Percentiles rank a stretch among this genome's conserved stretches.
These are phyloP conservation scores for Sipunculus nudus DNA, from an alignment of 2,888 invertebrate species.

Conservation along the genomic window DNA sequence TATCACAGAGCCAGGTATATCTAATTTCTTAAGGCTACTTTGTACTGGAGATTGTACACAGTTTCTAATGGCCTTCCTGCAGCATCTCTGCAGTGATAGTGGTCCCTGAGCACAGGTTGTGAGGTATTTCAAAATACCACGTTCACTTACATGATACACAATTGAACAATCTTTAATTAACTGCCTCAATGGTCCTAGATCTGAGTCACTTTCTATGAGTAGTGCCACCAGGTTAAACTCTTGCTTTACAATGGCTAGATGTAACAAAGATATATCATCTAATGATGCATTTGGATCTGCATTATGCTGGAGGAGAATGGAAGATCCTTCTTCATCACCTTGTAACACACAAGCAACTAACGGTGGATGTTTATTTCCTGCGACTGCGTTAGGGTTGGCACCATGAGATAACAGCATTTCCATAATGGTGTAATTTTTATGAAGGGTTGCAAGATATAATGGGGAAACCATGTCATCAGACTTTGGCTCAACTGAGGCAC, in stretches of 20 bases:
- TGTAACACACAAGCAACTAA: slow-evolving; percentile 23
- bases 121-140: slow-evolving; percentile 4
- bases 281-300: slow-evolving; percentile 10
- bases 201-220: slow-evolving; percentile 8
- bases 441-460: slow-evolving; percentile 22
- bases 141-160: slow-evolving; percentile 10
- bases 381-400: slow-evolving; percentile 32
- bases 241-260: slow-evolving; percentile 22
- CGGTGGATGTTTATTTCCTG: slow-evolving; percentile 20
- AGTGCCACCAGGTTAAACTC: slow-evolving; percentile 10
- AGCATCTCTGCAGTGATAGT: slow-evolving; percentile 11
- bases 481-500: too few species aligned
- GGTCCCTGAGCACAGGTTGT: slow-evolving; percentile 3
- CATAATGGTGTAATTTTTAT: slow-evolving; percentile 19
- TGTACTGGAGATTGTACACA: too few species aligned
- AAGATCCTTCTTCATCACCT: slow-evolving; percentile 16
- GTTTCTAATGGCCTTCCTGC: slow-evolving; percentile 15
- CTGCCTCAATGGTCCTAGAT: slow-evolving; percentile 8
- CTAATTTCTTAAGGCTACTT: too few species aligned
- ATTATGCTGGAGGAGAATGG: slow-evolving; percentile 20
- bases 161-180: slow-evolving; percentile 14
- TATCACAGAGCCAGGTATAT: too few species aligned
- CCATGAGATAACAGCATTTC: slow-evolving; percentile 24
- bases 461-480: slow-evolving; percentile 31
- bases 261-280: slow-evolving; percentile 18